phyloP scores from a whole-genome alignment of 1,140 invertebrate genomes.

The Lepidurus arcticus region DNA sequence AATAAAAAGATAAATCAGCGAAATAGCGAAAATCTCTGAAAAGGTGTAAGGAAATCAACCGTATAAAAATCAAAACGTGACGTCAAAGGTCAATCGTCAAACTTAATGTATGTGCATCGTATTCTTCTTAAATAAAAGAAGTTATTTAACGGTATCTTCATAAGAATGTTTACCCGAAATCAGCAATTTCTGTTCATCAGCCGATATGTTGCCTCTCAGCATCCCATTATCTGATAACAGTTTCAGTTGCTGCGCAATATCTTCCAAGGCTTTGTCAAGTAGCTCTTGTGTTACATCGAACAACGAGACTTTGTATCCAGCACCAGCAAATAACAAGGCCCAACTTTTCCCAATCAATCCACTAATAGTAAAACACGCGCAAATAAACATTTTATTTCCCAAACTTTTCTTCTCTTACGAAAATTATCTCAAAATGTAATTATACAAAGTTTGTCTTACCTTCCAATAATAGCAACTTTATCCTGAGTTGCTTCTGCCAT shows the following conservation, averaged over 20 bases:
- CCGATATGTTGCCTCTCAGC: slow-evolving; percentile 63
- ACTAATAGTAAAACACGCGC: slow-evolving; percentile 50
- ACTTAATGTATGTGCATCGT: neutral
- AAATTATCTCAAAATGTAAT: neutral
- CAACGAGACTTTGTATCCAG: slow-evolving; percentile 75
- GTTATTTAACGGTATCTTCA: neutral
- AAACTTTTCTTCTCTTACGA: neutral
- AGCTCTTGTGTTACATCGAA: slow-evolving; percentile 75
- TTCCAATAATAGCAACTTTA: slow-evolving; percentile 62
- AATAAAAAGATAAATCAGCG: slow-evolving; percentile 33
- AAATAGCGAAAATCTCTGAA: too few relatives aligned
- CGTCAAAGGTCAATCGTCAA: neutral
- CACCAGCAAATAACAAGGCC: slow-evolving; percentile 92
- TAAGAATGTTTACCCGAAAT: slow-evolving; percentile 61
- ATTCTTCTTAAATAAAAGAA: neutral
- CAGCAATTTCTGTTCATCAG: slow-evolving; percentile 65
- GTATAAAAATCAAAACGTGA: neutral
- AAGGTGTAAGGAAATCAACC: too few relatives aligned
- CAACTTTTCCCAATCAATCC: slow-evolving; percentile 89
- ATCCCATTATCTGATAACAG: slow-evolving; percentile 62
- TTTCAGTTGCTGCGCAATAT: slow-evolving; percentile 67
- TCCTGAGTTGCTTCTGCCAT: neutral
- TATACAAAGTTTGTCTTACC: slow-evolving; percentile 44
- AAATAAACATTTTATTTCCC: neutral
- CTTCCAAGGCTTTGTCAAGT: slow-evolving; percentile 62